Evolutionary conservation across 2,888 invertebrate species (phyloP).

Genomic region (Entomobrya proxima): DNA sequence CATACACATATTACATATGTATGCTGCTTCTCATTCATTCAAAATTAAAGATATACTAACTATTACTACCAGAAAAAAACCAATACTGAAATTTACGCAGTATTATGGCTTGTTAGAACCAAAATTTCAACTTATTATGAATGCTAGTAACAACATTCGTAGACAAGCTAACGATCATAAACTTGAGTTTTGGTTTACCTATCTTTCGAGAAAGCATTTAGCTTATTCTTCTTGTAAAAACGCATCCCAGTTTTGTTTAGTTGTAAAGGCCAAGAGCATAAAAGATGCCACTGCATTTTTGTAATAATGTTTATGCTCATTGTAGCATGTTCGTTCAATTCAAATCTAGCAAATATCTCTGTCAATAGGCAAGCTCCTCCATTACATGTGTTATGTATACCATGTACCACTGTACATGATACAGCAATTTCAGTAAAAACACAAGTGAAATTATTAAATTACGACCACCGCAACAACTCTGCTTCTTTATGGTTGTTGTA

Average conservation of each 20-base stretch:
- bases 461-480: constrained; percentile 4
- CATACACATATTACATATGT: too few relatives aligned
- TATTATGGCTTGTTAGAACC: background rate
- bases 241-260: background rate
- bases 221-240: constrained; percentile 16
- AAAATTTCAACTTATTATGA: background rate
- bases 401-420: background rate
- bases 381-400: background rate
- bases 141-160: background rate
- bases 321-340: background rate
- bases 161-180: background rate
- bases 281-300: background rate
- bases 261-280: constrained; percentile 28
- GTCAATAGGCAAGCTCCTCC: background rate
- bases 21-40: background rate
- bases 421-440: background rate
- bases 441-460: constrained; percentile 28
- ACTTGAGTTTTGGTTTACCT: background rate
- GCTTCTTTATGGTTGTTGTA: background rate
- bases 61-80: background rate
- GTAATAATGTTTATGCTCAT: background rate
- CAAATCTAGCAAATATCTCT: too few relatives aligned
- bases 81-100: background rate
- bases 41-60: background rate
- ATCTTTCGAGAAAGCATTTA: background rate